These are phyloP conservation scores for Xanthorhoe spadicearia DNA, from an alignment of 2,888 invertebrate species.

Conservation along the genomic window DNA sequence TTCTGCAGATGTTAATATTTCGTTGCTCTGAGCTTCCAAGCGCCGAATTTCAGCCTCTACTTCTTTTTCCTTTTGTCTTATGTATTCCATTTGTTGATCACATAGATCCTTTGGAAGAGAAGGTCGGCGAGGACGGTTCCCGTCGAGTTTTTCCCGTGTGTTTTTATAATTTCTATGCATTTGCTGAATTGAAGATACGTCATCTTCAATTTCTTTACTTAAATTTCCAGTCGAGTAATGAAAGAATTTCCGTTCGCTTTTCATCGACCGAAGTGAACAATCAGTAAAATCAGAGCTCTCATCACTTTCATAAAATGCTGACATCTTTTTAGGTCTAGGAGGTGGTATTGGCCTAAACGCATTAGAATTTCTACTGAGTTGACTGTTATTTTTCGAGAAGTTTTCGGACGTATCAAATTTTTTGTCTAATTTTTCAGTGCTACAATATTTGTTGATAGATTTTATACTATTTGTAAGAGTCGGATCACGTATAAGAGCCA, in stretches of 20 bases:
- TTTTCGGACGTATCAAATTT: constrained; percentile 43
- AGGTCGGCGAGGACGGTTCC: constrained; percentile 70
- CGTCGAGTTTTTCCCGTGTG: constrained; percentile 55
- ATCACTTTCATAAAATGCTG: constrained; percentile 75
- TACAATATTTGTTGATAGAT: constrained; percentile 54
- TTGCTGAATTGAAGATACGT: constrained; percentile 77
- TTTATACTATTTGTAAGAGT: constrained; percentile 66
- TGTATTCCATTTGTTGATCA: constrained; percentile 87
- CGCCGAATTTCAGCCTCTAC: constrained; percentile 87
- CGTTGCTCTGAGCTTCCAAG: constrained; percentile 83
- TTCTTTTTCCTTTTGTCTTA: constrained; percentile 87
- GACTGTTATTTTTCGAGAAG: constrained; percentile 41
- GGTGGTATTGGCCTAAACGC: constrained; percentile 72
- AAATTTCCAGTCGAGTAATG: constrained; percentile 79
- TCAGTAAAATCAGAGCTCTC: constrained; percentile 76
- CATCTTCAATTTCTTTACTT: constrained; percentile 78
- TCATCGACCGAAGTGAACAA: constrained; percentile 68
- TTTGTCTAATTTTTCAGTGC: constrained; percentile 53
- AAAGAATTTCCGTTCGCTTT: constrained; percentile 71
- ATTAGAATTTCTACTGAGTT: constrained; percentile 46
- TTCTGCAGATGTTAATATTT: constrained; percentile 39
- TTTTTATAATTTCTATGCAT: constrained; percentile 73
- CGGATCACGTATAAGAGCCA: constrained; percentile 86
- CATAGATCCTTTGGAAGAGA: constrained; percentile 88
- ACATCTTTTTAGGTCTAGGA: constrained; percentile 70